Evolutionary conservation across 2,113 vertebrate genomes (phyloP).

Genomic region (Cettia cetti): DNA sequence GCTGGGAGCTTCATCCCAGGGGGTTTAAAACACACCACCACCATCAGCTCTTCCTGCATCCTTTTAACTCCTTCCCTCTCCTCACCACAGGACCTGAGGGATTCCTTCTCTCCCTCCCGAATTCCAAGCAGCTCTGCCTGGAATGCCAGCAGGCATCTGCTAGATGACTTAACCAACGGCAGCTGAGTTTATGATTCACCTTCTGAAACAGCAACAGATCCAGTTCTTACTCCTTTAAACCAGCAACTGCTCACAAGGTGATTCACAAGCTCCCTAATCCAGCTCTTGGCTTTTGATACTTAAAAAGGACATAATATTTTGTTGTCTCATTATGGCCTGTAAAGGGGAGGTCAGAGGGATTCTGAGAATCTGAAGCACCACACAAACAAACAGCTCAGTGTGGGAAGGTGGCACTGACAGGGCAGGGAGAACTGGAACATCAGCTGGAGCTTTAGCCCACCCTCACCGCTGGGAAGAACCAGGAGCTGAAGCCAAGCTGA

Average conservation of each 20-base stretch:
- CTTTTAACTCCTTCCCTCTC: not conserved
- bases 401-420: not conserved
- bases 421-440: not conserved
- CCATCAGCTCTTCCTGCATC: not conserved
- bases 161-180: not conserved
- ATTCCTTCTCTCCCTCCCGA: not conserved
- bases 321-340: not conserved
- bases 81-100: not conserved
- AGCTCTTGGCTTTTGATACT: not conserved
- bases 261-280: not conserved
- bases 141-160: not conserved
- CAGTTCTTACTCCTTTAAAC: not conserved
- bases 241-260: not conserved
- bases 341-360: not conserved
- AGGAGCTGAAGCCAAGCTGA: not conserved
- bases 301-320: conserved; percentile 14
- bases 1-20: not conserved
- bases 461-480: not conserved
- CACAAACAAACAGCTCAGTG: not conserved
- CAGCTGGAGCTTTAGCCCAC: not conserved
- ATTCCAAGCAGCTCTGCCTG: not conserved
- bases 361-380: not conserved
- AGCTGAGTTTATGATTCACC: not conserved
- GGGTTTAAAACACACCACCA: not conserved
- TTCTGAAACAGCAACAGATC: not conserved